These are phyloP conservation scores for Globicephala melas DNA, from an alignment of 2,113 vertebrate species.

Conservation along the genomic window DNA sequence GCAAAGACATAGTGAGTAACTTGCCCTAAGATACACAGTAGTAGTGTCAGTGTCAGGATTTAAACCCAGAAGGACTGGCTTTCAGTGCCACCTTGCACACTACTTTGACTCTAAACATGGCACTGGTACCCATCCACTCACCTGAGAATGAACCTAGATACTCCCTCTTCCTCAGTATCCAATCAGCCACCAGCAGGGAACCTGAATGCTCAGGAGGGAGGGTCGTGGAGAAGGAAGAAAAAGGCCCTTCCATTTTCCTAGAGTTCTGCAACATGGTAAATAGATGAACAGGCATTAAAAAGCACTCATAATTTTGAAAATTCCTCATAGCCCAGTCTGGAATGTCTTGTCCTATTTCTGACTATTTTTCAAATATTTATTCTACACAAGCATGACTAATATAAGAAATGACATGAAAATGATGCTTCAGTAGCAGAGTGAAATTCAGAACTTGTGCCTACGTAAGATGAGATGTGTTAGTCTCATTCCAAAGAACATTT, in stretches of 20 bases:
- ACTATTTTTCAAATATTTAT: neutral
- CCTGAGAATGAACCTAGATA: neutral
- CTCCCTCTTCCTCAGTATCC: neutral
- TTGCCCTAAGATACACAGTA: neutral
- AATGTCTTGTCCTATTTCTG: conserved; percentile 9
- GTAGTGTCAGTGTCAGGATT: neutral
- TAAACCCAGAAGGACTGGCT: neutral
- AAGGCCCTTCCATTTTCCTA: conserved; percentile 19
- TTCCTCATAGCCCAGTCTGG: conserved; percentile 13
- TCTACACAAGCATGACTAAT: neutral
- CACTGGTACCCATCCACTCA: neutral
- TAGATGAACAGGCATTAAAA: conserved; percentile 17
- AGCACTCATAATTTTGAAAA: neutral
- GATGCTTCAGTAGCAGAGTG: neutral
- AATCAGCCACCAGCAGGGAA: neutral
- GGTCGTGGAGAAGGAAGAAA: neutral
- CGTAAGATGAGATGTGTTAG: neutral
- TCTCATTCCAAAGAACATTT: neutral
- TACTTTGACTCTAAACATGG: neutral
- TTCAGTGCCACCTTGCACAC: neutral
- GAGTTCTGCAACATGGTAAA: neutral
- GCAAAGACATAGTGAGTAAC: neutral
- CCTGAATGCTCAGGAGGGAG: neutral
- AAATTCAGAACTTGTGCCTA: neutral
- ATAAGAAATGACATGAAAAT: neutral